Evolutionary conservation across 1,140 invertebrate species (phyloP), one percentile per base, ranked within the genome.

Genomic region (Drosophila parabipectinata): DNA sequence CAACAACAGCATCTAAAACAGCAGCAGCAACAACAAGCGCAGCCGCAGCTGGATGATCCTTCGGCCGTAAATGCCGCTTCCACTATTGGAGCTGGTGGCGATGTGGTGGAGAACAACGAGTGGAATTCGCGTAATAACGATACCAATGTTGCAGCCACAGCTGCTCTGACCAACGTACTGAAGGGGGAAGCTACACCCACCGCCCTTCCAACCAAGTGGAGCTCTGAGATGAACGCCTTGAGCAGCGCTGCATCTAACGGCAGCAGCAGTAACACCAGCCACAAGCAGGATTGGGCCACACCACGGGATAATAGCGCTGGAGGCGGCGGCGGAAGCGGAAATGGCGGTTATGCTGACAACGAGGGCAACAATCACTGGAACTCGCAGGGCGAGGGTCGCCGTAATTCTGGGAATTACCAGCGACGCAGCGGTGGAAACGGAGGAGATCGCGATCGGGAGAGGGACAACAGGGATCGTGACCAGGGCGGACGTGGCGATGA

Each of bases 221-320:
- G 89, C 68, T 82, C 77, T 3, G 90, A 91, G 34, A 85, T 91
- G 77, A 90, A 91, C 62, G 77, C 89, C n/a, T 67, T 90, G 75
- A 79, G 75, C 32, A 76, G 76, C 1, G 71, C 82, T 1, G 75
- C 78, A 9, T 78, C 81, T 0, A 89, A 79, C 44, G 72, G 77
- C 52, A 81, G 71, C 71, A 73, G 76, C 47, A 72, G 73, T 53
- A 58, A 63, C 80, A 83, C 60, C 53, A 72, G 80, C 34, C 54
- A 55, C 48, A 90, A 91, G 47, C 89, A 90, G 48, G 90, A 91
- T 26, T 91, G 90, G 90, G 66, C 81, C 7, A 66, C 84, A 7
- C 79, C 68, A 21, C 72, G 84, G 7, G 89, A 90, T 53, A 73
- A 90, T 26, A 79, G 76, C 39, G 69, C 58, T 21, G 74, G 77